phyloP scores from a whole-genome alignment of 2,888 invertebrate species.

The Cataglyphis cursor region DNA sequence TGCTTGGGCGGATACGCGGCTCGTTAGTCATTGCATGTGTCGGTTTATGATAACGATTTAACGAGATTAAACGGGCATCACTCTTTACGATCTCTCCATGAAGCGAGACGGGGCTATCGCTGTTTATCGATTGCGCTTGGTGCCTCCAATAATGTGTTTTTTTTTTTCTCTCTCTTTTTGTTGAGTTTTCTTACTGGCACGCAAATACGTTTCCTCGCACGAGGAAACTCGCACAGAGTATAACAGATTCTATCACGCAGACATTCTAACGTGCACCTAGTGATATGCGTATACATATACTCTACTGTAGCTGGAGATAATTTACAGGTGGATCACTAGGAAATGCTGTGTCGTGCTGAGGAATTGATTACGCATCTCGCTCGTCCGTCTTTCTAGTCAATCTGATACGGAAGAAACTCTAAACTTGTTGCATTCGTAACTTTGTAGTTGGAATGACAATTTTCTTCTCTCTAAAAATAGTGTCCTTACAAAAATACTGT shows the following conservation, averaged over 20 bases:
- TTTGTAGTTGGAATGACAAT: conserved; percentile 44
- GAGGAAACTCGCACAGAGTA: conserved; percentile 40
- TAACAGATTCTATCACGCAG: conserved; percentile 27
- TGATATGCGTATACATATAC: conserved; percentile 10
- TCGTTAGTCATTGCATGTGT: conserved; percentile 55
- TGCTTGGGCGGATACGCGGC: conserved; percentile 50
- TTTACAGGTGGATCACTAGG: conserved; percentile 44
- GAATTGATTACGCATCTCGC: conserved; percentile 25
- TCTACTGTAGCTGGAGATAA: conserved; percentile 41
- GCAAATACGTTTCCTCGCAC: conserved; percentile 33
- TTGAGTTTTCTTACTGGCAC: conserved; percentile 27
- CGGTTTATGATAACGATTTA: conserved; percentile 49
- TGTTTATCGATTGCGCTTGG: conserved; percentile 37
- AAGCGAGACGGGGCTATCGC: conserved; percentile 3
- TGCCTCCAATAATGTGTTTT: background rate
- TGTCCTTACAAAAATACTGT: background rate
- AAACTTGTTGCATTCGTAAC: conserved; percentile 34
- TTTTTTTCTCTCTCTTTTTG: background rate
- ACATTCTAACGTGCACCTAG: conserved; percentile 30
- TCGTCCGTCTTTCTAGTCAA: conserved; percentile 33
- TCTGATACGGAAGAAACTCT: conserved; percentile 14
- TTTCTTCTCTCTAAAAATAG: conserved; percentile 32
- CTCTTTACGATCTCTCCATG: conserved; percentile 30
- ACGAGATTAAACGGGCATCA: conserved; percentile 47
- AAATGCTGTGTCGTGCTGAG: conserved; percentile 30